Percentiles rank a stretch among this genome's conserved stretches.
Evolutionary conservation across 2,797 vertebrate genomes (phyloP).

Genomic region (Poecilia velifera): DNA sequence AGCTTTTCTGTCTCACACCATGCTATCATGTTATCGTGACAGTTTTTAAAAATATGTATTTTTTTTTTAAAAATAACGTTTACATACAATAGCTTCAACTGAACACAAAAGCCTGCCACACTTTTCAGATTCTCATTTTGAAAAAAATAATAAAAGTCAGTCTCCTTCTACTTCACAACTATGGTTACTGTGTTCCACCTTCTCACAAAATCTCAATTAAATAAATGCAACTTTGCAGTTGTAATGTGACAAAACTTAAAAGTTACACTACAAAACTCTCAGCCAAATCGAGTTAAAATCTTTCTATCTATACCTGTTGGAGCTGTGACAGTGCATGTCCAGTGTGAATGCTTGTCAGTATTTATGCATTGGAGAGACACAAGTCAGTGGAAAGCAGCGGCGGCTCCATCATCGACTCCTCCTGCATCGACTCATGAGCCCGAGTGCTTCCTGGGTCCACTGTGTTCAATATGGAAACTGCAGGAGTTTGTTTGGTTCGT

Average conservation of each 20-base stretch:
- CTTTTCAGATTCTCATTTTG: neutral
- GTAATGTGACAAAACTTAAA: neutral
- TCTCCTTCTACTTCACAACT: neutral
- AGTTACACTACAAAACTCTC: neutral
- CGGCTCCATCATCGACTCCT: conserved; percentile 41
- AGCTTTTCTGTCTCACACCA: too few relatives aligned
- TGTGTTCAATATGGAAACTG: conserved; percentile 47
- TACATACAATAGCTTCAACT: neutral
- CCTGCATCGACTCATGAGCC: conserved; percentile 47
- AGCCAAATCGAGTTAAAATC: neutral
- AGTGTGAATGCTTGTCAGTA: neutral
- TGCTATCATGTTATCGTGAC: too few relatives aligned
- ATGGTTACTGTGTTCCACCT: neutral
- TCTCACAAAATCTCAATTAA: neutral
- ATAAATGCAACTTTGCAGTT: neutral
- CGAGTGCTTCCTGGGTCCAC: conserved; percentile 47
- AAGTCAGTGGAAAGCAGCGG: conserved; percentile 6
- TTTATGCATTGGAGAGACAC: conserved; percentile 4
- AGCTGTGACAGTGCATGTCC: neutral
- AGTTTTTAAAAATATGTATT: too few relatives aligned
- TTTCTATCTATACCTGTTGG: neutral
- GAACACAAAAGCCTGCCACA: neutral
- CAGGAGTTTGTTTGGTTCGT: conserved; percentile 53
- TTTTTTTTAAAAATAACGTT: too few relatives aligned
- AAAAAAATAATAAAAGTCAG: neutral